Evolutionary conservation across 2,888 invertebrate species (phyloP), one percentile per base, ranked within the genome.

Genomic region (Drosophila gaucha): DNA sequence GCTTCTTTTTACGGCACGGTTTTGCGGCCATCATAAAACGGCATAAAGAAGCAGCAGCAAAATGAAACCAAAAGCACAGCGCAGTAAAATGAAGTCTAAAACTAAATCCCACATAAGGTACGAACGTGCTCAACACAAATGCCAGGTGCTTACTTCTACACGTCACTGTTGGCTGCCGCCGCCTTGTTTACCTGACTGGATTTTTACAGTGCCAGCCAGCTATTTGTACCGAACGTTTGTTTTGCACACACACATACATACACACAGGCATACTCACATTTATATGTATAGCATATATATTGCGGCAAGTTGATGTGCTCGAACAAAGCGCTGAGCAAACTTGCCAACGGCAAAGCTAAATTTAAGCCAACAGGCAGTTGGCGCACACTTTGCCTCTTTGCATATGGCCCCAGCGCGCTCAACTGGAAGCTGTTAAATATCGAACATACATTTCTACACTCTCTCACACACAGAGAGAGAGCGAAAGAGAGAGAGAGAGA

Each of bases 91-190:
- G 83, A 84, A 82, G 84, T 86, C 85, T 86, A 86, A 84, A 78
- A 77, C 84, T 73, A 88, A 88, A 88, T 88, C 87, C 78, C 82
- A 82, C 69, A 84, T 87, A 88, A 88, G 89, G 76, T 86, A 76
- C 73, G 80, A 89, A 88, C 88, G 89, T 88, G 89, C 89, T 89
- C 80, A 79, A 79, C 88, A 82, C 82, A 84, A 89, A 89, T 88
- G 86, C 84, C 78, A 78, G 74, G 84, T 68, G 86, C 88, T 88
- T 88, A 87, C 68, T 41, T 33, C 50, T 49, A 52, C 59, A 46
- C 60, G 44, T 64, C 62, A 62, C 54, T 59, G 47, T 59, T 62
- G 47, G 50, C 28, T 18, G 35, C 22, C 35, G 33, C 12, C 47
- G 49, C 14, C 49, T 60, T 71, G 74, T 76, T 79, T 80, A 85